Conservation (phyloP, 2,113 vertebrate genomes). For the Rhinoderma darwinii region DNA sequence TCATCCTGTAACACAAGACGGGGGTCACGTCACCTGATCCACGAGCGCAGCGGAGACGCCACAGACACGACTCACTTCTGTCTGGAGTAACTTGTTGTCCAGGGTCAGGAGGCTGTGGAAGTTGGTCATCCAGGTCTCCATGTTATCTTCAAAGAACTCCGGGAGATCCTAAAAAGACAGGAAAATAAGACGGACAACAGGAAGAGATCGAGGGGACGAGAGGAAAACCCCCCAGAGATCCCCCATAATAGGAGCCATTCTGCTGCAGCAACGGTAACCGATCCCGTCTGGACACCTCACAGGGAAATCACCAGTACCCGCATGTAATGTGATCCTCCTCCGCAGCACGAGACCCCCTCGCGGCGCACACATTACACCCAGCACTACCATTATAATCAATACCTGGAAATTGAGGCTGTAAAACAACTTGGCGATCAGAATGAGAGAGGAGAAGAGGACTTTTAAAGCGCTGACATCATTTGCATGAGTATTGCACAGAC, state of each 20-base stretch:
- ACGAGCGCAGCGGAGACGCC: no score
- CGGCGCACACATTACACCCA: no score
- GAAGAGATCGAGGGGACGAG: no score
- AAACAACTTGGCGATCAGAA: conserved; percentile 95
- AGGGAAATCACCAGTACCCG: no score
- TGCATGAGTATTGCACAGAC: conserved; percentile 93
- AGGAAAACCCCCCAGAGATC: no score
- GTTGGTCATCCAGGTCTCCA: conserved; percentile 99
- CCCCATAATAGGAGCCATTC: no score
- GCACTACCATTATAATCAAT: no score
- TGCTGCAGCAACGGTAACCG: no score
- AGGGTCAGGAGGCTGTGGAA: conserved; percentile 94
- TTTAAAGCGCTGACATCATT: conserved; percentile 91
- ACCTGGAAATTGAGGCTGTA: conserved; percentile 99
- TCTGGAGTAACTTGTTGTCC: conserved; percentile 97
- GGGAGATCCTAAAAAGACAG: conserved; percentile 86
- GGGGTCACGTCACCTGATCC: no score
- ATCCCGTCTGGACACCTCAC: no score
- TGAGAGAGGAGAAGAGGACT: conserved; percentile 96
- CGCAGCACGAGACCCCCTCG: no score
- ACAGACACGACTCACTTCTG: conserved; percentile 82
- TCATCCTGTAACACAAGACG: conserved; percentile 81
- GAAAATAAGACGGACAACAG: background rate
- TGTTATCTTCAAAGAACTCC: conserved; percentile 99
- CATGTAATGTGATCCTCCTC: no score